phyloP scores from a whole-genome alignment of 2,888 invertebrate genomes.

The Graphium colonna region DNA sequence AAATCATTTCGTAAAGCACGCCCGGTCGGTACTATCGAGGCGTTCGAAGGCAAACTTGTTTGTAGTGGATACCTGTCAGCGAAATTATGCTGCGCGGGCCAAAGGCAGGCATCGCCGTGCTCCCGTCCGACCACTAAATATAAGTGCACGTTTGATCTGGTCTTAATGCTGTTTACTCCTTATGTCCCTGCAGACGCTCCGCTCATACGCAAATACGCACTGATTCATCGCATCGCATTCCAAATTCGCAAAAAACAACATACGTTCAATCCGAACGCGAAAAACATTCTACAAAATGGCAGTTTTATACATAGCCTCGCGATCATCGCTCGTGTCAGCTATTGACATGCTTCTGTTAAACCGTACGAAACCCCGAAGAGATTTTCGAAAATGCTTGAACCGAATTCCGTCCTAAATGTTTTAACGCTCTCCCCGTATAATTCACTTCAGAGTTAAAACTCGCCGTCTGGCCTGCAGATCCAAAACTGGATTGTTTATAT shows the following conservation, averaged over 20 bases:
- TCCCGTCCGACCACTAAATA: constrained; percentile 16
- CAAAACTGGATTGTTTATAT: constrained; percentile 9
- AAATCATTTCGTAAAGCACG: constrained; percentile 26
- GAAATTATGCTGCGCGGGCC: constrained; percentile 32
- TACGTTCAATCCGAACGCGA: not conserved
- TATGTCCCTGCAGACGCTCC: constrained; percentile 3
- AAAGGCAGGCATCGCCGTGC: constrained; percentile 28
- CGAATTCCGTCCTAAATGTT: not conserved
- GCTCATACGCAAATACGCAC: constrained; percentile 2
- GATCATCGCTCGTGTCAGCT: not conserved
- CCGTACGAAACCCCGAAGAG: no score
- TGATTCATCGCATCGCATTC: constrained; percentile 13
- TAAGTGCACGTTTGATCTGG: constrained; percentile 13
- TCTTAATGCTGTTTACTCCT: constrained; percentile 13
- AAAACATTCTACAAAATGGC: not conserved
- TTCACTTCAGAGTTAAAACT: not conserved
- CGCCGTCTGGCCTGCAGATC: not conserved
- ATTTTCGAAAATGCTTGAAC: not conserved
- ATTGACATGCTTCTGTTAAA: no score
- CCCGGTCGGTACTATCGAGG: constrained; percentile 30
- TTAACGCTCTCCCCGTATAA: not conserved
- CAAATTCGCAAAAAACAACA: not conserved
- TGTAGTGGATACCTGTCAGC: constrained; percentile 39
- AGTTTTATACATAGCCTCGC: not conserved
- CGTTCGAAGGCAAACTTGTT: constrained; percentile 53